These are phyloP conservation scores for Tragopan temminckii DNA, from an alignment of 2,797 vertebrate species.

Conservation along the genomic window DNA sequence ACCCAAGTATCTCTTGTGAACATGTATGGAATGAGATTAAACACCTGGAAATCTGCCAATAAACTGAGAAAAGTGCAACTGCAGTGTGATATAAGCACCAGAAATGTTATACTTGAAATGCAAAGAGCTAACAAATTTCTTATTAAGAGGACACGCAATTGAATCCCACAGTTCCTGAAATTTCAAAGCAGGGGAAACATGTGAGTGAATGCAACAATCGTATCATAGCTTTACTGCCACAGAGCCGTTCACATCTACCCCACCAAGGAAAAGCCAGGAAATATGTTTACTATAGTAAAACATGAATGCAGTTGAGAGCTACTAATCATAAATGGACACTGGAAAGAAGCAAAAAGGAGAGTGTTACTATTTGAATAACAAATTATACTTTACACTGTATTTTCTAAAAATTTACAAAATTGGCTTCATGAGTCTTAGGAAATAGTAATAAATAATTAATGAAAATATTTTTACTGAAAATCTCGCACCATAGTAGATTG, in stretches of 20 bases:
- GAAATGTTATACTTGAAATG: neutral
- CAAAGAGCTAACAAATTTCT: neutral
- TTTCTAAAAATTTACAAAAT: neutral
- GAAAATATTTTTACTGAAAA: neutral
- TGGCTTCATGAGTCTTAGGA: neutral
- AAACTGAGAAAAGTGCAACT: neutral
- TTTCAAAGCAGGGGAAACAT: neutral
- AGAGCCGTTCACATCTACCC: neutral
- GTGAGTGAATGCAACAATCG: neutral
- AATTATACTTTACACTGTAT: neutral
- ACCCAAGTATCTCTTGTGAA: neutral
- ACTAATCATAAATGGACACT: neutral
- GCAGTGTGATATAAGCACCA: neutral
- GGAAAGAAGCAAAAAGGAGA: neutral
- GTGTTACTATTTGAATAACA: neutral
- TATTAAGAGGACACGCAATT: neutral
- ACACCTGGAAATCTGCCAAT: neutral
- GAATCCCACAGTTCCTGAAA: neutral
- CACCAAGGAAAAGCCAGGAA: neutral
- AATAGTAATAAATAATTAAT: neutral
- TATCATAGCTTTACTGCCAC: neutral
- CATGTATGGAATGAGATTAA: accelerated
- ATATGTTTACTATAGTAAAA: neutral
- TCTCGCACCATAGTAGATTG: neutral
- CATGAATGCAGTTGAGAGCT: neutral